Evolutionary conservation across 2,888 invertebrate genomes (phyloP).

Genomic region (Drosophila trichaetosa): DNA sequence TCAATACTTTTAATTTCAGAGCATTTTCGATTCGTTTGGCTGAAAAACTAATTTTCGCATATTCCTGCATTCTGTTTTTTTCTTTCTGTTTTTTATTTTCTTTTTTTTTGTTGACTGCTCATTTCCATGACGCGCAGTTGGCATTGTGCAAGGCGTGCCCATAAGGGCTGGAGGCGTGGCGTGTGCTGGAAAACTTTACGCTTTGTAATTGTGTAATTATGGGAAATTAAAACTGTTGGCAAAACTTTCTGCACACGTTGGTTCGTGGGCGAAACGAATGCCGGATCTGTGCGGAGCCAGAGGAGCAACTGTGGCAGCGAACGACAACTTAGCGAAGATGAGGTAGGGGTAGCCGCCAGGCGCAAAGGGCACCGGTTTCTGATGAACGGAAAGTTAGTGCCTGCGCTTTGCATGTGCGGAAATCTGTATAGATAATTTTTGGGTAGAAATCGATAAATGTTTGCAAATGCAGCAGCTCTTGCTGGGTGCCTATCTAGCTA

Average conservation of each 20-base stretch:
- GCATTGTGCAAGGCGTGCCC: constrained; percentile 71
- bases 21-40: constrained; percentile 48
- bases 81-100: not conserved
- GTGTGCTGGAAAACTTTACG: constrained; percentile 79
- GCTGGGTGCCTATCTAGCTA: constrained; percentile 21
- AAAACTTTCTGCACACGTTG: constrained; percentile 79
- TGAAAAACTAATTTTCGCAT: constrained; percentile 38
- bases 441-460: constrained; percentile 73
- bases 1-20: constrained; percentile 7
- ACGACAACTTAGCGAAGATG: not conserved
- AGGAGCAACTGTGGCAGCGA: not conserved
- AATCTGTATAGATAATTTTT: constrained; percentile 74
- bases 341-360: not conserved
- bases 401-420: constrained; percentile 62
- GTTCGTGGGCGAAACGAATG: constrained; percentile 39
- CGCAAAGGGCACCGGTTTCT: constrained; percentile 2
- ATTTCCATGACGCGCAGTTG: constrained; percentile 80
- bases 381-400: constrained; percentile 53
- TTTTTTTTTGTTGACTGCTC: constrained; percentile 69
- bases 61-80: constrained; percentile 38
- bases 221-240: constrained; percentile 81
- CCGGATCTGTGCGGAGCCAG: constrained; percentile 10
- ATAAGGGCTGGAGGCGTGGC: constrained; percentile 62
- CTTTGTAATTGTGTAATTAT: constrained; percentile 82
- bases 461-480: constrained; percentile 67